phyloP scores from a whole-genome alignment of 2,113 vertebrate genomes.

The Sorex fumeus region DNA sequence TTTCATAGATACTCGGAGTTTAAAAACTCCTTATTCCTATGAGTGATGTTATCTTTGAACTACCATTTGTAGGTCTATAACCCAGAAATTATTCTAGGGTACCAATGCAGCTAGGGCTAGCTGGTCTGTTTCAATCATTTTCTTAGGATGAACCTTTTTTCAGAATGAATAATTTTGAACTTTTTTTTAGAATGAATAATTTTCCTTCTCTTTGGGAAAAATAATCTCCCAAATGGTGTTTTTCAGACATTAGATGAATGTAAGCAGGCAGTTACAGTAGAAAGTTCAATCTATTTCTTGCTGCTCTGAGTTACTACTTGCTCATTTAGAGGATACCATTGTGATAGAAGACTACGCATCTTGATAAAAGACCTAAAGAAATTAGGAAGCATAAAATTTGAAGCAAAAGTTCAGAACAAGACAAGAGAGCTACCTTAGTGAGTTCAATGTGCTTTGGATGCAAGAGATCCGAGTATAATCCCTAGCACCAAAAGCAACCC shows the following conservation, averaged over 20 bases:
- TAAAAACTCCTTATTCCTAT: not conserved
- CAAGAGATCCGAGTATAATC: too few relatives aligned
- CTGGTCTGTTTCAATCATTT: not conserved
- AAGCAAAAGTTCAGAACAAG: too few relatives aligned
- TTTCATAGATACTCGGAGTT: not conserved
- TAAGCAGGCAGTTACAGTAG: not conserved
- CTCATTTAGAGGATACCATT: not conserved
- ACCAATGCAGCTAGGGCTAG: not conserved
- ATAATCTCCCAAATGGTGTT: constrained; percentile 1
- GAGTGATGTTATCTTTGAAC: not conserved
- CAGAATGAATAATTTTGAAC: not conserved
- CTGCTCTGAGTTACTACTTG: not conserved
- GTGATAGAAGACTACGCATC: not conserved
- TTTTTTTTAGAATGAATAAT: not conserved
- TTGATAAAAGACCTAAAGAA: not conserved
- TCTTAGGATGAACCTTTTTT: not conserved
- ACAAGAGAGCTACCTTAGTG: too few relatives aligned
- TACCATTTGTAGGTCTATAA: not conserved
- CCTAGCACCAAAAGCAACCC: too few relatives aligned
- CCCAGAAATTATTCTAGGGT: not conserved
- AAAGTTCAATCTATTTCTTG: not conserved
- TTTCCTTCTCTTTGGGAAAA: constrained; percentile 40
- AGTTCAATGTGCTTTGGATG: too few relatives aligned
- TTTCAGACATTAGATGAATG: not conserved
- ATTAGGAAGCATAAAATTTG: constrained; percentile 7